Evolutionary conservation across 2,113 vertebrate genomes (phyloP), one percentile per base, ranked within the genome.

Genomic region (Ptilorrhoa leucosticta): DNA sequence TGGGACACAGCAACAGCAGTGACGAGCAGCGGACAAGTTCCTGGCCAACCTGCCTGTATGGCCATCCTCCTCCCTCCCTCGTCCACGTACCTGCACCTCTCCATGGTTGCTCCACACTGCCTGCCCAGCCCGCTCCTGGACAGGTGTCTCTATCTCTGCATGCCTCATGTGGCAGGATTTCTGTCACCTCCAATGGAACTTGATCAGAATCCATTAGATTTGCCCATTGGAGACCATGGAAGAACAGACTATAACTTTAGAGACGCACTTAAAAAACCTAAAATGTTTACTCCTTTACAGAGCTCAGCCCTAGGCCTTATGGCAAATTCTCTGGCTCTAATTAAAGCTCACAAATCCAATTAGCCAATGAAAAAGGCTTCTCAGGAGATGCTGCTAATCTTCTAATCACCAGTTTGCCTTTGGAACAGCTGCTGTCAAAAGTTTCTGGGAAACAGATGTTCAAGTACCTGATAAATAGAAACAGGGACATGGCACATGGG

Each of bases 261-360:
- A 44, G 19, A 1, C 40, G 47, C 18, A 20, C 66, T 75, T n/a
- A 24, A 27, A n/a, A 31, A 75, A 50, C 60, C 13, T 11, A 21
- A 84, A 82, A 44, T 15, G 10, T 54, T 79, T 57, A 79, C 72
- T 42, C 69, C 53, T 61, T 58, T 51, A 57, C 2, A 8, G 51
- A 93, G n/a, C 71, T 45, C 61, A 70, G 64, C 64, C 39, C 19
- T 40, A 31, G 23, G 56, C 45, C 35, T 65, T n/a, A 48, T 18
- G n/a, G 65, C 37, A 61, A 75, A 65, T 75, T 75, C 20, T 73
- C 42, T 73, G 65, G 17, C 35, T 77, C 44, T 64, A 86, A 93
- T 93, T 89, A 92, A 72, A 84, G 60, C 37, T 89, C 69, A 72
- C 39, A 69, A 56, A 81, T 63, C 61, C 75, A 64, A 94, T 76